These are phyloP conservation scores for Dascyllus trimaculatus DNA, from an alignment of 2,113 vertebrate genomes.

Conservation along the genomic window DNA sequence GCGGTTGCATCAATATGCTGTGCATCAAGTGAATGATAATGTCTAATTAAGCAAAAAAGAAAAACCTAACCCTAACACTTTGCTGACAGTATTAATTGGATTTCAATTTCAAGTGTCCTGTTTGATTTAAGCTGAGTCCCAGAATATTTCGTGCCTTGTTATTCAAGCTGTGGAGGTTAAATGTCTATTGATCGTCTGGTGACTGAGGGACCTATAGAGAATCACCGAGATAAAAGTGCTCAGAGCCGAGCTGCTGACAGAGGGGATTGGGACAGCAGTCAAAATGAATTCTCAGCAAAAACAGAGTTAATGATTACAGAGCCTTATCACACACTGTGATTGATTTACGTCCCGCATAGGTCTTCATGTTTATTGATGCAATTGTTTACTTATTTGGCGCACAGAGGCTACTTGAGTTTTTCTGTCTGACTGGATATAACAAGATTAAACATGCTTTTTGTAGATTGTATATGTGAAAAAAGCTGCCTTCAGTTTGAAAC, in stretches of 20 bases:
- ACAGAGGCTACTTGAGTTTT: constrained; percentile 72
- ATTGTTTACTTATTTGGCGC: constrained; percentile 88
- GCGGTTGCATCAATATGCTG: rapidly evolving
- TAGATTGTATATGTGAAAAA: not conserved
- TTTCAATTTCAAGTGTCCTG: not conserved
- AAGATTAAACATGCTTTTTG: constrained; percentile 16
- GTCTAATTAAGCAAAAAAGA: not conserved
- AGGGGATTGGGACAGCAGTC: constrained; percentile 70
- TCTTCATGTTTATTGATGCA: constrained; percentile 87
- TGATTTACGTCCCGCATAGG: constrained; percentile 86
- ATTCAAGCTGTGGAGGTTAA: constrained; percentile 58
- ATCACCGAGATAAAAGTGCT: constrained; percentile 68
- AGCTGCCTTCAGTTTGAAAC: not conserved
- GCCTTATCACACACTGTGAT: constrained; percentile 86
- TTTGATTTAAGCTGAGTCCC: not conserved
- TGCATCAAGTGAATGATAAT: not conserved
- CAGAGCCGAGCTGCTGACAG: constrained; percentile 75
- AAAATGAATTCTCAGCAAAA: constrained; percentile 86
- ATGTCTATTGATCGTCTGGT: constrained; percentile 65
- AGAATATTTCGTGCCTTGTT: constrained; percentile 53
- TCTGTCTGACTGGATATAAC: constrained; percentile 36
- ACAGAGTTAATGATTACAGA: constrained; percentile 86
- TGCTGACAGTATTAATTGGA: not conserved
- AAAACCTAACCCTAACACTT: not conserved
- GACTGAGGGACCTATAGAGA: constrained; percentile 48